Base-by-base conservation (phyloP, 1,140 invertebrate genomes). In the Drusus annulatus region DNA sequence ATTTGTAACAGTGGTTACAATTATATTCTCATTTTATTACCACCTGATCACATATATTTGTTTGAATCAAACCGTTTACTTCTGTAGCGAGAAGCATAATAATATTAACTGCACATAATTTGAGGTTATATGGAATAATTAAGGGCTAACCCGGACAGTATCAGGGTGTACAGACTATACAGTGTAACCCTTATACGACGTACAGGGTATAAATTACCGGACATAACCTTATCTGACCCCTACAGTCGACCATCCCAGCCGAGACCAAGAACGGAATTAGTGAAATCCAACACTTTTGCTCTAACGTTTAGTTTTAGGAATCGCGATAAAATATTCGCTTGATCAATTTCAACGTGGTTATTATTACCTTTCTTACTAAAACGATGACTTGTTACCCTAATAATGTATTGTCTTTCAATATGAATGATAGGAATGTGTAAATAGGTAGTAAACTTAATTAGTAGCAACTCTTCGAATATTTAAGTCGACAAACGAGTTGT, bases 151-250 rank as follows among this genome's bases (percentile, higher is more conserved):
- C 63, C 63, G 16, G 25, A 36, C 23, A 45, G 63, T 63, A 25
- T 25, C 19, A 63, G 17, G 23, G n/a, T 6, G 60, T 10, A 63
- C 60, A 10, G 60, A 21, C 23, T 19, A 4, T 31, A 15, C 63
- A 19, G 31, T n/a, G 19, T 45, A 50, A 68, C 63, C 63, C 63
- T 68, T 17, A n/a, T 68, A 19, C n/a, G 31, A 45, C 63, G 31
- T 36, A 45, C 63, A 50, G 69, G 36, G 58, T 75, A 80, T 80
- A 80, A 75, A 80, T 80, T 80, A 76, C 71, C 71, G 71, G 78
- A 80, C 78, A 80, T 80, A 74, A 68, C 71, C 78, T 80, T 80
- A 80, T 80, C 78, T 80, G 78, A 74, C 78, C 69, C 71, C 17
- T 16, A 71, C 78, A 80, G 69, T 50, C 78, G 17, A 68, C 69